Evolutionary conservation across 2,888 invertebrate species (phyloP).

Genomic region (Drosophila infuscata): DNA sequence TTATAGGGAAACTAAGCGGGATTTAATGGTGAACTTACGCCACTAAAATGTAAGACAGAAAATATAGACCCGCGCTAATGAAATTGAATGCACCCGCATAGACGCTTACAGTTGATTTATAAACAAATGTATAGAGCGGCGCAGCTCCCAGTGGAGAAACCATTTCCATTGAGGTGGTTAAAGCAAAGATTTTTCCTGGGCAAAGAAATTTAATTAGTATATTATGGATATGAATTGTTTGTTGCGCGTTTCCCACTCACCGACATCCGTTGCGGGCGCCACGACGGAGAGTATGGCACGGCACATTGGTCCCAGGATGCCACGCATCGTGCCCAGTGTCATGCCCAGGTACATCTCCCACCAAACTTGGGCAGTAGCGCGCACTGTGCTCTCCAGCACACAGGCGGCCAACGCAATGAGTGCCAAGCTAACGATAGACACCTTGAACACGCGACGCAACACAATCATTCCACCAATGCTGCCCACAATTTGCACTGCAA

Average conservation of each 20-base stretch:
- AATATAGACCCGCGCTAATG: constrained; percentile 86
- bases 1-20: too few relatives aligned
- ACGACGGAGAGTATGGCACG: constrained; percentile 84
- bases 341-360: constrained; percentile 84
- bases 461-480: constrained; percentile 87
- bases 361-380: constrained; percentile 81
- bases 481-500: constrained; percentile 87
- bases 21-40: constrained; percentile 85
- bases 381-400: constrained; percentile 82
- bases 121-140: constrained; percentile 88
- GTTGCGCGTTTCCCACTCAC: constrained; percentile 58
- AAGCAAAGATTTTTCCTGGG: constrained; percentile 88
- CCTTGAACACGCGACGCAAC: constrained; percentile 84
- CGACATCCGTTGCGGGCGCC: constrained; percentile 84
- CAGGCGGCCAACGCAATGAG: constrained; percentile 80
- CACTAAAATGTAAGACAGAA: constrained; percentile 85
- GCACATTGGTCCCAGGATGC: constrained; percentile 84
- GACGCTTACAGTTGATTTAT: constrained; percentile 85
- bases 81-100: constrained; percentile 88
- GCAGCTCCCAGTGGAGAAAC: constrained; percentile 88
- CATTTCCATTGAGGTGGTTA: constrained; percentile 89
- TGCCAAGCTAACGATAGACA: constrained; percentile 82
- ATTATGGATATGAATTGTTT: too few relatives aligned
- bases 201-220: background rate
- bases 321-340: constrained; percentile 81